These are phyloP conservation scores for Colletes collaris DNA, from an alignment of 2,888 invertebrate genomes.

Conservation along the genomic window DNA sequence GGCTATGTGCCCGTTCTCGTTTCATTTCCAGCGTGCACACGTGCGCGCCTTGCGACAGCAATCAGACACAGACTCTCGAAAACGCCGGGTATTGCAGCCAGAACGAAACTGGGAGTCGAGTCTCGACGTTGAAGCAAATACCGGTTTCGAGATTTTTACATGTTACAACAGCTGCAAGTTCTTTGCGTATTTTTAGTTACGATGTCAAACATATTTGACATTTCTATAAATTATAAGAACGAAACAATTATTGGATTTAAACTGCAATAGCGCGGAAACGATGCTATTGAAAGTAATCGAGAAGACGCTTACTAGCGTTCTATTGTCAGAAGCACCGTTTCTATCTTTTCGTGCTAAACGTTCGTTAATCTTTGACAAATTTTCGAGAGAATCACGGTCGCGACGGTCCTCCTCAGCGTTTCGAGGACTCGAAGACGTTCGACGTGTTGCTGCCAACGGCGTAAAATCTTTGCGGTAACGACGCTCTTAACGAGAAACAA, in stretches of 20 bases:
- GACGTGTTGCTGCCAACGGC: slow-evolving; percentile 7
- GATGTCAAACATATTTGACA: no score
- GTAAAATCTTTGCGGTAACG: slow-evolving; percentile 39
- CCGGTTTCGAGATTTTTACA: no score
- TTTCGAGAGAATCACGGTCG: slow-evolving; percentile 8
- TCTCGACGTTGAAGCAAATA: neutral
- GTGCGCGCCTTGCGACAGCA: slow-evolving; percentile 14
- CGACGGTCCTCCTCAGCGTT: neutral
- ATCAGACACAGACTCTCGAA: neutral
- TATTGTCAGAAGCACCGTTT: no score
- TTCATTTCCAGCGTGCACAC: slow-evolving; percentile 23
- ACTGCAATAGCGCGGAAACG: no score
- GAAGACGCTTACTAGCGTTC: neutral
- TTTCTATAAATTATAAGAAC: no score
- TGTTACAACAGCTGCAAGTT: no score
- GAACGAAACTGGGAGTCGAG: neutral
- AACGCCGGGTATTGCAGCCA: no score
- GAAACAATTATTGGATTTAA: no score
- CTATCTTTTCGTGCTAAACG: no score
- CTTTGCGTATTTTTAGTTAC: no score
- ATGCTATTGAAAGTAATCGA: no score
- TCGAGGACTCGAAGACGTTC: neutral
- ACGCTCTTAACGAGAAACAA: slow-evolving; percentile 51
- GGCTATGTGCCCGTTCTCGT: neutral
- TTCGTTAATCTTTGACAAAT: neutral